Evolutionary conservation across 2,888 invertebrate genomes (phyloP).

Genomic region (Chrysotoxum bicinctum): DNA sequence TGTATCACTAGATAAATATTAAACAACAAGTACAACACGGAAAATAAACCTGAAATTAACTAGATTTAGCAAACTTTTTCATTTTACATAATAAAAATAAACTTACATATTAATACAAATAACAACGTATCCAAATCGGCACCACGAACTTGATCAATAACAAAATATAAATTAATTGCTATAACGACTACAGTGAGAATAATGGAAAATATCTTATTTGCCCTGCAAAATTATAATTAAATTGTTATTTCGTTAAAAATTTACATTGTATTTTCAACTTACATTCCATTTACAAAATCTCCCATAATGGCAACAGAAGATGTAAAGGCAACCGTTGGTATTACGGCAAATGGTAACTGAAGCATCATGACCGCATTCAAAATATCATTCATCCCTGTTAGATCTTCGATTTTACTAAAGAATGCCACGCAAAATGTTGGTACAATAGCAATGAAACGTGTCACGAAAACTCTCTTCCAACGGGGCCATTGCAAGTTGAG

Average conservation of each 20-base stretch:
- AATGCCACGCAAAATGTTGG: conserved; percentile 88
- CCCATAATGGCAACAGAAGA: conserved; percentile 91
- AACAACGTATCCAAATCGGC: conserved; percentile 81
- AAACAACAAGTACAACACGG: conserved; percentile 87
- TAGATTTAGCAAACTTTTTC: background rate
- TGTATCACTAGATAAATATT: conserved; percentile 89
- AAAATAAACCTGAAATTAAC: conserved; percentile 82
- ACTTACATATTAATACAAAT: conserved; percentile 82
- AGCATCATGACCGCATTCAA: conserved; percentile 93
- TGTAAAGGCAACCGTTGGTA: conserved; percentile 93
- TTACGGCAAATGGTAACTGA: conserved; percentile 92
- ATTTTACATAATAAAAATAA: background rate
- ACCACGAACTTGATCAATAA: conserved; percentile 84
- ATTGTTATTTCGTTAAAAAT: background rate
- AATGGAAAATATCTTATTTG: conserved; percentile 87
- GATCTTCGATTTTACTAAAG: conserved; percentile 86
- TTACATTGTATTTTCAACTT: conserved; percentile 77
- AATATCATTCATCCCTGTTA: conserved; percentile 92
- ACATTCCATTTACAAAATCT: conserved; percentile 91
- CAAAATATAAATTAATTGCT: conserved; percentile 90
- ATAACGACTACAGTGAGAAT: conserved; percentile 88
- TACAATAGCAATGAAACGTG: conserved; percentile 90
- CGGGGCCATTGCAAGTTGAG: conserved; percentile 91
- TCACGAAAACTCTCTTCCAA: conserved; percentile 93
- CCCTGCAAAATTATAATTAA: conserved; percentile 82